phyloP scores from a whole-genome alignment of 1,140 invertebrate genomes.

The Cydia pomonella region DNA sequence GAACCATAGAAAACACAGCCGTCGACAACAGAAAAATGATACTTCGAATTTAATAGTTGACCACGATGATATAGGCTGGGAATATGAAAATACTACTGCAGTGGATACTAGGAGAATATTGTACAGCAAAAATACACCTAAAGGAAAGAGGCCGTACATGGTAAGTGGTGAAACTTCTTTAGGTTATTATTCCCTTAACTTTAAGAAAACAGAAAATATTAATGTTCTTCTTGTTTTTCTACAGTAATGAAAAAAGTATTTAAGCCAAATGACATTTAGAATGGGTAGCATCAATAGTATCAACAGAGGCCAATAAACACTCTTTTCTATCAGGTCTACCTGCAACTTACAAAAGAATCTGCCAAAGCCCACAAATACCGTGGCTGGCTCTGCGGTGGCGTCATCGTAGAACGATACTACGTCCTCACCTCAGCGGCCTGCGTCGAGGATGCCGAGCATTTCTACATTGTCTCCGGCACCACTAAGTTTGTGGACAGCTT shows the following conservation, averaged over 20 bases:
- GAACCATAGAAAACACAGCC: not conserved
- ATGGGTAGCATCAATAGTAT: not conserved
- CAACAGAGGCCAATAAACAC: not conserved
- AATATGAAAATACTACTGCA: constrained; percentile 61
- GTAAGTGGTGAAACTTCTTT: constrained; percentile 38
- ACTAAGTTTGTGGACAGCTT: constrained; percentile 71
- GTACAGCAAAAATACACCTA: constrained; percentile 58
- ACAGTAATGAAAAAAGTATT: too few species aligned
- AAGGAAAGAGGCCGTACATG: constrained; percentile 70
- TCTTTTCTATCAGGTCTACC: constrained; percentile 56
- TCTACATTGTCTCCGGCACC: constrained; percentile 73
- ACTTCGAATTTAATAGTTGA: constrained; percentile 42
- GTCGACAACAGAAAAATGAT: not conserved
- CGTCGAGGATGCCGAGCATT: constrained; percentile 71
- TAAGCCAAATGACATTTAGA: too few species aligned
- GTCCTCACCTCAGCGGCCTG: constrained; percentile 72
- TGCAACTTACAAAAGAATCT: constrained; percentile 69
- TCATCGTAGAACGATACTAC: constrained; percentile 62
- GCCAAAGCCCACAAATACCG: constrained; percentile 72
- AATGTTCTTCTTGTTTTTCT: too few species aligned
- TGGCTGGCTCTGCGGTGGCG: constrained; percentile 71
- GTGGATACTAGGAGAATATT: constrained; percentile 69
- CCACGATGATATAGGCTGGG: constrained; percentile 61
- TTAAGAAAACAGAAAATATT: too few species aligned
- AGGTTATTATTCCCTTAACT: not conserved